A percentile compares a stretch with the other conserved stretches of the same genome.
Evolutionary conservation across 2,797 vertebrate species (phyloP).

Genomic region (Aphelocoma californica): DNA sequence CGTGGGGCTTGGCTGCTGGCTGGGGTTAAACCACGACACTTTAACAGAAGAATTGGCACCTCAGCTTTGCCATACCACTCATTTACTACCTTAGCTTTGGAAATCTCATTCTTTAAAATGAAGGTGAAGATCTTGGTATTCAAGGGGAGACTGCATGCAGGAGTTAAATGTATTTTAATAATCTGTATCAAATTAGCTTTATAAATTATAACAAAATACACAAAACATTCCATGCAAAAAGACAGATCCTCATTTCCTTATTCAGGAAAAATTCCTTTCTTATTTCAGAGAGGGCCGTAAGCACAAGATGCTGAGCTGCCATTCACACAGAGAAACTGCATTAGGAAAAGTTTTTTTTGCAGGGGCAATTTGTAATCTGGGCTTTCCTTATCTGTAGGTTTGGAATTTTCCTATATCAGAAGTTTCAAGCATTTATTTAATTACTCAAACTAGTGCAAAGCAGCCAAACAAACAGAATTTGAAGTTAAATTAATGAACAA

Average conservation of each 20-base stretch:
- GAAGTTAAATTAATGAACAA: background rate
- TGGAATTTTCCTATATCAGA: background rate
- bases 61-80: background rate
- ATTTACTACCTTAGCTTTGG: background rate
- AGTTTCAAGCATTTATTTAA: background rate
- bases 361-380: background rate
- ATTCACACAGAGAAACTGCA: background rate
- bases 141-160: background rate
- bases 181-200: background rate
- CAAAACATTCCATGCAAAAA: background rate
- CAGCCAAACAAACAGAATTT: background rate
- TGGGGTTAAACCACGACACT: background rate
- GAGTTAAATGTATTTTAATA: background rate
- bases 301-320: background rate
- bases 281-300: background rate
- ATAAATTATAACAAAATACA: background rate
- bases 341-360: background rate
- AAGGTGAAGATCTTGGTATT: background rate
- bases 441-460: background rate
- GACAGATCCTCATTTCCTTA: background rate
- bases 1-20: background rate
- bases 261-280: background rate
- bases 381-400: background rate
- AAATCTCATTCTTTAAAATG: background rate
- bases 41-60: background rate